These are phyloP conservation scores for Ennomos quercinarius DNA, from an alignment of 2,888 invertebrate species.

Conservation along the genomic window DNA sequence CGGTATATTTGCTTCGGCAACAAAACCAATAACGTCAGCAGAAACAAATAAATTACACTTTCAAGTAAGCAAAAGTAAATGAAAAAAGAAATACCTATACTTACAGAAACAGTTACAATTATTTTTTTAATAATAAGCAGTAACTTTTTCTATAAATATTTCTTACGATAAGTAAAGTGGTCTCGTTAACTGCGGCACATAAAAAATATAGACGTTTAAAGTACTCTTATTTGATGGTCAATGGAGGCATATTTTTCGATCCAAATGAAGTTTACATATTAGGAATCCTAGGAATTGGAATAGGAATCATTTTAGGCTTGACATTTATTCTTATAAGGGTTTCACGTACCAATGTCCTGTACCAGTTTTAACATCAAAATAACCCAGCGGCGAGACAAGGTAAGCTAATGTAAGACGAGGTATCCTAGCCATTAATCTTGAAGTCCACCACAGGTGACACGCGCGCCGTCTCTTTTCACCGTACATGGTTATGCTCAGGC, in stretches of 20 bases:
- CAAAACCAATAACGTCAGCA: too few relatives aligned
- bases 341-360: slow-evolving; percentile 11
- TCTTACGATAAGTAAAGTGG: too few relatives aligned
- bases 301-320: slow-evolving; percentile 6
- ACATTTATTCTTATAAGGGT: slow-evolving; percentile 27
- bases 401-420: slow-evolving; percentile 39
- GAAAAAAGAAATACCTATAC: too few relatives aligned
- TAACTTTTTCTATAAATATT: too few relatives aligned
- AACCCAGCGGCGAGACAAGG: slow-evolving; percentile 34
- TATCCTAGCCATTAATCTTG: slow-evolving; percentile 47
- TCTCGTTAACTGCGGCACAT: too few relatives aligned
- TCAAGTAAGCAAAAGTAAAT: too few relatives aligned
- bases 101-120: too few relatives aligned
- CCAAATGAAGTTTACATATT: slow-evolving; percentile 9
- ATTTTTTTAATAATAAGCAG: too few relatives aligned
- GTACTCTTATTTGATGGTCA: slow-evolving; percentile 4
- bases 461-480: slow-evolving; percentile 45
- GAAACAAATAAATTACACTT: too few relatives aligned
- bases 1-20: too few relatives aligned
- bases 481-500: slow-evolving; percentile 17
- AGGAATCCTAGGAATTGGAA: slow-evolving; percentile 8
- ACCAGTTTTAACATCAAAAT: slow-evolving; percentile 29
- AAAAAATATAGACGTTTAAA: too few relatives aligned
- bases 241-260: slow-evolving; percentile 10
- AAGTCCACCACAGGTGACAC: slow-evolving; percentile 44